Percentiles rank a stretch among this genome's conserved stretches.
Evolutionary conservation across 2,797 vertebrate species (phyloP).

Genomic region (Malacoctenus gilli): DNA sequence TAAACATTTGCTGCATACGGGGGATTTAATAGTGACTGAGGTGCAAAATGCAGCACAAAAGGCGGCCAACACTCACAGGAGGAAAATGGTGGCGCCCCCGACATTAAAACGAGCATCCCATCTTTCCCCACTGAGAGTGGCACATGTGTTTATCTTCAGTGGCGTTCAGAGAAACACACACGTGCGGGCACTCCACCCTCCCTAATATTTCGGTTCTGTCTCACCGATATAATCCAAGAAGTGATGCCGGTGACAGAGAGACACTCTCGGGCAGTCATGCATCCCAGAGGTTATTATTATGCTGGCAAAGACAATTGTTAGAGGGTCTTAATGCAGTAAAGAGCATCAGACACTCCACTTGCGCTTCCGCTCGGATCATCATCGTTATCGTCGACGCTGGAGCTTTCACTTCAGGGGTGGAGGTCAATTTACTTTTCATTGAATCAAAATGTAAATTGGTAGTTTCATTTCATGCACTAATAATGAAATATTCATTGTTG

Average conservation of each 20-base stretch:
- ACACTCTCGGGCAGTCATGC: constrained; percentile 39
- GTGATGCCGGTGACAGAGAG: constrained; percentile 37
- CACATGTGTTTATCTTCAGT: no score
- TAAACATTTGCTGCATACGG: no score
- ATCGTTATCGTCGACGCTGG: constrained; percentile 38
- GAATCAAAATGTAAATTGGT: constrained; percentile 43
- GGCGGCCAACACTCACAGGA: no score
- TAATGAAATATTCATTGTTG: constrained; percentile 20
- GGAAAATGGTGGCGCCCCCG: no score
- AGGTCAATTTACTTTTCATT: constrained; percentile 44
- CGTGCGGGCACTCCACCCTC: constrained; percentile 18
- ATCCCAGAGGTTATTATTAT: constrained; percentile 45
- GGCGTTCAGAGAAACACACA: constrained; percentile 32
- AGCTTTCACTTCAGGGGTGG: constrained; percentile 24
- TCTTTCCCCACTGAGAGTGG: no score
- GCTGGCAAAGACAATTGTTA: constrained; percentile 34
- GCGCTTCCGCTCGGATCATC: constrained; percentile 26
- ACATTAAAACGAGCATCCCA: no score
- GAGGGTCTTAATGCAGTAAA: constrained; percentile 42
- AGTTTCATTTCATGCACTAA: constrained; percentile 18
- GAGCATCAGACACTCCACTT: constrained; percentile 24
- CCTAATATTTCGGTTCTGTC: constrained; percentile 41
- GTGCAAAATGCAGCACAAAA: no score
- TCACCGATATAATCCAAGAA: constrained; percentile 26
- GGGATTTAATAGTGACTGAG: not conserved